These are phyloP conservation scores for Plecturocebus donacophilus DNA, from an alignment of 2,113 vertebrate genomes.

Conservation along the genomic window DNA sequence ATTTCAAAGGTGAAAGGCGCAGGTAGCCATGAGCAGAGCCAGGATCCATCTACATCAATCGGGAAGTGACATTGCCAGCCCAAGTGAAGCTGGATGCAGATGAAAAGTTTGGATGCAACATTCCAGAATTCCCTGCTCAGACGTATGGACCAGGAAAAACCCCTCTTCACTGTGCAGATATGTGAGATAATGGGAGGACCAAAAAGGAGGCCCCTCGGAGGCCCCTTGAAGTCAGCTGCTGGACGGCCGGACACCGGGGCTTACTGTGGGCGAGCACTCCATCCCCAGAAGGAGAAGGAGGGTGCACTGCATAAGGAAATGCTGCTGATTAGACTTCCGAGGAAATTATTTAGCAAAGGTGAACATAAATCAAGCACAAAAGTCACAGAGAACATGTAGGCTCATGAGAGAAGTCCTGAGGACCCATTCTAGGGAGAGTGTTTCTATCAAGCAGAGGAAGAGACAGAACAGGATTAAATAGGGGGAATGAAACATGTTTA, in stretches of 20 bases:
- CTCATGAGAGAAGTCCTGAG: background rate
- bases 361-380: background rate
- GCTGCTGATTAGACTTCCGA: background rate
- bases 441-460: background rate
- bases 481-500: too few relatives aligned
- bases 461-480: too few relatives aligned
- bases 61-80: background rate
- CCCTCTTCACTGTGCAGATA: background rate
- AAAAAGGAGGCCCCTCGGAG: background rate
- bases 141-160: background rate
- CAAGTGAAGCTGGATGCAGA: background rate
- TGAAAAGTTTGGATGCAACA: background rate
- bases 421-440: background rate
- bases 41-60: background rate
- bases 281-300: background rate
- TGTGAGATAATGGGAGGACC: background rate
- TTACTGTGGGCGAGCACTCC: background rate
- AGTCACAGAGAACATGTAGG: background rate
- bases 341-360: background rate
- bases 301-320: background rate
- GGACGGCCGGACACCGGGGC: too few relatives aligned
- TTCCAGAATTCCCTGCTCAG: background rate
- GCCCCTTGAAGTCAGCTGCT: background rate
- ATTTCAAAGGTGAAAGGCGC: background rate
- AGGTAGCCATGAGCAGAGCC: background rate